Conservation (phyloP, 2,113 vertebrate species). For the Scytalopus superciliaris region DNA sequence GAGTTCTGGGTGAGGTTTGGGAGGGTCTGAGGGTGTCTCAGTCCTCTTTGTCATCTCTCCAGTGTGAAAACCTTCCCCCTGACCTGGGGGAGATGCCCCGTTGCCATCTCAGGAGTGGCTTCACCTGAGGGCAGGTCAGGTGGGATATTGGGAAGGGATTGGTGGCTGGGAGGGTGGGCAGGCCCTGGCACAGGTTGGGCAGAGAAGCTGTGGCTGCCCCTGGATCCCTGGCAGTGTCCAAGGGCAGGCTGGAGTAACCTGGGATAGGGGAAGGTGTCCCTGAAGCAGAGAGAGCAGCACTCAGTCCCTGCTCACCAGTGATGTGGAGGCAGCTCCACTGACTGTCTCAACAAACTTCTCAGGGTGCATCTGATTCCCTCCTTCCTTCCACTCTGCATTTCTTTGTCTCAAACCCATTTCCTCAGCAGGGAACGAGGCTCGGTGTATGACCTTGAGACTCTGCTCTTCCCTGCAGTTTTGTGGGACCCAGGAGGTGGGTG, state of each 20-base stretch:
- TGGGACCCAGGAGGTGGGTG: rapidly evolving
- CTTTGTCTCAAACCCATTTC: background rate
- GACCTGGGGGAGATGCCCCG: rapidly evolving
- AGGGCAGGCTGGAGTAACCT: background rate
- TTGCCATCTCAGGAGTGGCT: background rate
- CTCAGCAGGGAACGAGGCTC: background rate
- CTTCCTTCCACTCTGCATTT: background rate
- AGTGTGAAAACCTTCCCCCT: background rate
- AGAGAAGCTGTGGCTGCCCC: background rate
- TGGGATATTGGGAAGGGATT: background rate
- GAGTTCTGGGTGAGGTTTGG: background rate
- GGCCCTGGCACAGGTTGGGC: background rate
- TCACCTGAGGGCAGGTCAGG: background rate
- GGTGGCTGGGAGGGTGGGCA: background rate
- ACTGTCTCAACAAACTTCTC: background rate
- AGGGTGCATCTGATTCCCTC: background rate
- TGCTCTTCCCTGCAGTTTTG: background rate
- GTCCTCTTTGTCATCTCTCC: background rate
- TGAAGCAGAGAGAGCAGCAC: background rate
- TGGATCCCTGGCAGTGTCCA: background rate
- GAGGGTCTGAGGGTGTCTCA: background rate
- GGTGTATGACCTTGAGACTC: background rate
- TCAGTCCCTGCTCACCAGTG: rapidly evolving
- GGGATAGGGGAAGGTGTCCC: background rate
- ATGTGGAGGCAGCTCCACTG: background rate